Base-by-base conservation (phyloP, 2,113 vertebrate genomes). In the Plectropomus leopardus region DNA sequence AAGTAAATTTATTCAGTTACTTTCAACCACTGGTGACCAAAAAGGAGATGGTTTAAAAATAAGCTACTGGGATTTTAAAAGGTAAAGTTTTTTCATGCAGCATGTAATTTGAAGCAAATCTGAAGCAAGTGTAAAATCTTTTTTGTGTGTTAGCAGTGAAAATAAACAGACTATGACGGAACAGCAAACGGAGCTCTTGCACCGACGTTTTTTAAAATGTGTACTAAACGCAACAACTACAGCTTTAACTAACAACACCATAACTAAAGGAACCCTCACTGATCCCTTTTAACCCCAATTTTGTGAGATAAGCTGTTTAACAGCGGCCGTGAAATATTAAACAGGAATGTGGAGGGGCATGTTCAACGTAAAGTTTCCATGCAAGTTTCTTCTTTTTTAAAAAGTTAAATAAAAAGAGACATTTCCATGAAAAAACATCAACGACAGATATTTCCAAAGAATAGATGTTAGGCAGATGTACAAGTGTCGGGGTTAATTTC, bases 401-500 rank as follows among this genome's bases (percentile, higher is more conserved):
- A 19, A 80, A 42, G 28, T 63, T 16, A 55, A 75, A 72, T 32
- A 48, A 69, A 70, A 75, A 64, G 10, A 65, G 19, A 68, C 47
- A 63, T 24, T 69, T 87, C 70, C 13, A 34, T 76, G 32, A 84
- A 72, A 77, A 73, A 61, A 70, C 32, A 53, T 26, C 8, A 47
- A 53, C 19, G n/a, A 78, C 51, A 79, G 42, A 84, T 30, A 84
- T 85, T 78, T 80, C 72, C 78, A 79, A 54, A 40, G 57, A 78
- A 42, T 76, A 48, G 80, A 87, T 77, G 61, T 80, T 83, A 75
- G 72, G 75, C 90, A 92, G 79, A 91, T 77, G 71, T 72, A 68
- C 19, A 59, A 72, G 61, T 91, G 86, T 90, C 88, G 4, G 57
- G 42, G 72, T 89, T 88, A 21, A 91, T 92, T 86, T 92, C 76